Base-by-base conservation (phyloP, 2,888 invertebrate genomes). In the Ectemnius cavifrons region DNA sequence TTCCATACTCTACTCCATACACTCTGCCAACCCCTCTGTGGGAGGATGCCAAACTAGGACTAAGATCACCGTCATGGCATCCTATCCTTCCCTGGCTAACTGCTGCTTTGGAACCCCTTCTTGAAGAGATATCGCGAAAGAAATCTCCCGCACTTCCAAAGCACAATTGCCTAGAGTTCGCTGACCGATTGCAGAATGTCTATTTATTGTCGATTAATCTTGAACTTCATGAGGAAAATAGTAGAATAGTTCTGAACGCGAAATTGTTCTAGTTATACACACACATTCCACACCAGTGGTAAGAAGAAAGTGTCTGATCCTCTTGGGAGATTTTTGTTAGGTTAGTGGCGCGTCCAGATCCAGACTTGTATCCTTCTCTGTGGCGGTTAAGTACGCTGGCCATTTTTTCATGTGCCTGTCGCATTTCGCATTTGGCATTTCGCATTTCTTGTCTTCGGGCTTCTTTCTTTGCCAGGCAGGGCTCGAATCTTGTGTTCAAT, bases 321-420 rank as follows among this genome's bases (percentile, higher is more conserved):
- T 20, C 20, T 20, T 73, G 56, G 65, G 75, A 83, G 78, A 83
- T 84, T 84, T 83, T 83, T 73, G 69, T 77, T 74, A 74, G 67
- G 80, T 84, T 83, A 73, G 71, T 76, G 47, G 82, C 71, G 64
- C 28, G n/a, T n/a, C n/a, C 73, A 49, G 71, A 56, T 83, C 67
- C 57, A 37, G 61, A 56, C 58, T 74, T 68, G 56, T 67, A 69
- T 73, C 14, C 37, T 63, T 71, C 67, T 57, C 70, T 52, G 20
- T 20, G 23, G 23, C 23, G 23, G 23, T 20, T 20, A 20, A 20
- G 20, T 3, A 23, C 3, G 3, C 23, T 23, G 23, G 20, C 20
- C 20, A 20, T 20, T 20, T 20, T 20, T 20, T 20, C 20, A 20
- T 20, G 20, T 2, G 20, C 18, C 28, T 52, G 18, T 66, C 28